phyloP scores from a whole-genome alignment of 2,797 vertebrate species.

The Poeciliopsis turneri region DNA sequence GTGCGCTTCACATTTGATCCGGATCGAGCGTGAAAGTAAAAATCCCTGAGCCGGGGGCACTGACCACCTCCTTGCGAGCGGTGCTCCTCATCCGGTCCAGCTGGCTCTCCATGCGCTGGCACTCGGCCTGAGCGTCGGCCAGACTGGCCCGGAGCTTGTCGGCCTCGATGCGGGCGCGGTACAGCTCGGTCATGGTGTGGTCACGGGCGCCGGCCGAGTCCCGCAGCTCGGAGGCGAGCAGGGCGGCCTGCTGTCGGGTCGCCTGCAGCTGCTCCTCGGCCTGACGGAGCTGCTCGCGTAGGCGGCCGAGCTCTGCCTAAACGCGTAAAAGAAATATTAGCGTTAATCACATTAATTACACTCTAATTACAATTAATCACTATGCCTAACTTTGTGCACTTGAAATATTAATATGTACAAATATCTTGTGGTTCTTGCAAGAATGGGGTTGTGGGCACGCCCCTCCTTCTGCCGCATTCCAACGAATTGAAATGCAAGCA shows the following conservation, averaged over 20 bases:
- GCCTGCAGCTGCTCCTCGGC: slow-evolving; percentile 93
- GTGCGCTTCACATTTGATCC: background rate
- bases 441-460: no score
- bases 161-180: slow-evolving; percentile 87
- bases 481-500: no score
- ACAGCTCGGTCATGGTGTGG: slow-evolving; percentile 91
- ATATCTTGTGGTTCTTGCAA: no score
- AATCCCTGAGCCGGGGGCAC: slow-evolving; percentile 7
- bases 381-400: no score
- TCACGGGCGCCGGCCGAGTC: slow-evolving; percentile 89
- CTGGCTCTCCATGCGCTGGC: slow-evolving; percentile 79
- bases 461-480: no score
- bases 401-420: no score
- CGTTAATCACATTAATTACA: no score
- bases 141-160: slow-evolving; percentile 88
- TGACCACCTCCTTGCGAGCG: slow-evolving; percentile 73
- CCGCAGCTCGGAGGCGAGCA: slow-evolving; percentile 90
- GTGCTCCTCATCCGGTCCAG: slow-evolving; percentile 79
- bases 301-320: slow-evolving; percentile 84
- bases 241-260: slow-evolving; percentile 88
- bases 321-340: background rate
- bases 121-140: slow-evolving; percentile 86
- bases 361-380: no score
- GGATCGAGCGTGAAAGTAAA: background rate
- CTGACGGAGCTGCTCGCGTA: slow-evolving; percentile 92